Base-by-base conservation (phyloP, 2,888 invertebrate genomes). In the Acronicta leporina region DNA sequence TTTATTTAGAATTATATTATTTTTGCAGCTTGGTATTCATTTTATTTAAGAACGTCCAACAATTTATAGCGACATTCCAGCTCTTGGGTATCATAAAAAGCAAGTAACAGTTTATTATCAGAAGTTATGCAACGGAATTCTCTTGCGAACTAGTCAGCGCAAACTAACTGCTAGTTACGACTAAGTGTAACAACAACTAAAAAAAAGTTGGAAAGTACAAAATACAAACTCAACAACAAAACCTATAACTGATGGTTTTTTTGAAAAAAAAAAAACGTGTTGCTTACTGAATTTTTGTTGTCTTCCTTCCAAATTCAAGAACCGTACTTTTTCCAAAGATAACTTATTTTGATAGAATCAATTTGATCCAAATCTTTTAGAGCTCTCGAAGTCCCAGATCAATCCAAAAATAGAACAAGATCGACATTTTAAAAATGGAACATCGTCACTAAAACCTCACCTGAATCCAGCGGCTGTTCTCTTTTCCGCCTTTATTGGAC, bases 401-500 rank as follows among this genome's bases (percentile, higher is more conserved):
- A 16, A 42, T 41, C 38, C 8, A 14, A 45, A 27, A 13, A 10
- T 27, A 13, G n/a, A 45, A 27, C 15, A 20, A n/a, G 30, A 10
- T 7, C 11, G 4, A 45, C 9, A 10, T 45, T 65, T 67, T 41
- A 61, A 69, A 74, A 76, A 61, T 57, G 50, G 49, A 60, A 54
- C 33, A n/a, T 44, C 27, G 14, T 41, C 55, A 64, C 54, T 63
- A 54, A 68, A 62, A 20, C 55, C 68, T 53, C 73, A 63, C 53
- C 47, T 71, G 58, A 68, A 64, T 43, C 58, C 40, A 66, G 64
- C 67, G 68, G 65, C 72, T 78, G 81, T 63, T 63, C 76, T 81
- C 78, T 83, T 83, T 78, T 74, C 78, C 76, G 77, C 76, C 75
- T 86, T 84, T 86, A 88, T 87, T 87, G 87, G 73, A 86, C 82